Conservation (phyloP, 2,113 vertebrate genomes). For the Podiceps cristatus region DNA sequence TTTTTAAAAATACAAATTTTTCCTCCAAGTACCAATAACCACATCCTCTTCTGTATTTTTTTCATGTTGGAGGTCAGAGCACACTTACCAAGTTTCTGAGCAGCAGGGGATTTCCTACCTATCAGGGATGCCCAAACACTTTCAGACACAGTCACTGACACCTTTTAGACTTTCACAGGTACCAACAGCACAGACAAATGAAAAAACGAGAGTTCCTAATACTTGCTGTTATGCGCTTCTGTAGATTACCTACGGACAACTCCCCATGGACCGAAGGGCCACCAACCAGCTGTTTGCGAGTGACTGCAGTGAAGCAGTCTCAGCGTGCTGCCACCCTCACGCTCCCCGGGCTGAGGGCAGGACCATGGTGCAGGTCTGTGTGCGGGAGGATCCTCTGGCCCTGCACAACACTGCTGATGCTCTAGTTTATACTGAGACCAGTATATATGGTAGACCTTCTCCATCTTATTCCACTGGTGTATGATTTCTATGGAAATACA, state of each 20-base stretch:
- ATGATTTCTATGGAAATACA: neutral
- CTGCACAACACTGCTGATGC: no score
- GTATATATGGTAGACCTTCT: neutral
- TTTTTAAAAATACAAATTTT: neutral
- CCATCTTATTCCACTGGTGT: neutral
- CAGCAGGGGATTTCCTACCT: neutral
- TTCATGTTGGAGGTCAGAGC: neutral
- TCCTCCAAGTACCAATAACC: neutral
- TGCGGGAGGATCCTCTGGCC: neutral
- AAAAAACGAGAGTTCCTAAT: neutral
- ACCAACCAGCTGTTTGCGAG: neutral
- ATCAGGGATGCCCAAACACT: neutral
- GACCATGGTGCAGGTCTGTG: neutral
- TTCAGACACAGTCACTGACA: neutral
- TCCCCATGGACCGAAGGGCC: rapidly evolving
- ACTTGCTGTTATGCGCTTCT: neutral
- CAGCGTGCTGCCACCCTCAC: neutral
- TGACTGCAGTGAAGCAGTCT: neutral
- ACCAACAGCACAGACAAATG: neutral
- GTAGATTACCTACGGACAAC: neutral
- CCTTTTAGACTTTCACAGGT: neutral
- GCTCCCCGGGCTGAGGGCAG: neutral
- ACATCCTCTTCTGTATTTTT: neutral
- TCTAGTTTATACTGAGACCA: neutral
- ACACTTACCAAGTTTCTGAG: neutral